Conservation (phyloP, 2,888 invertebrate species). For the Polyommatus icarus region DNA sequence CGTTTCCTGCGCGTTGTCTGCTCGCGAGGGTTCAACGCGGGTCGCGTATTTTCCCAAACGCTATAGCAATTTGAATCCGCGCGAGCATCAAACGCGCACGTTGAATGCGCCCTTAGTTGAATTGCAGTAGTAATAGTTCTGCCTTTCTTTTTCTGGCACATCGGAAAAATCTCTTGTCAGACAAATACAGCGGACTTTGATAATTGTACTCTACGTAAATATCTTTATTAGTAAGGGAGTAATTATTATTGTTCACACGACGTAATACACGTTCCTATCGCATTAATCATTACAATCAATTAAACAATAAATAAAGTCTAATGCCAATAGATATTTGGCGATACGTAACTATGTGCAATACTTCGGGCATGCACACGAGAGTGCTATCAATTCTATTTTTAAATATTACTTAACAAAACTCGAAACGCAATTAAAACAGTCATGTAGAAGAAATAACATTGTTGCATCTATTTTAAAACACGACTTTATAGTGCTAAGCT, state of each 20-base stretch:
- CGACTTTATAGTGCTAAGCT: too few relatives aligned
- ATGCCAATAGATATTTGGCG: slow-evolving; percentile 6
- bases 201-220: too few relatives aligned
- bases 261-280: not conserved
- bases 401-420: not conserved
- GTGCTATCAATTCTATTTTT: not conserved
- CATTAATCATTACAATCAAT: not conserved
- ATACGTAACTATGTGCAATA: not conserved
- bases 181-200: not conserved
- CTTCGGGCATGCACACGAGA: not conserved
- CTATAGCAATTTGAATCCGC: too few relatives aligned
- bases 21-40: too few relatives aligned
- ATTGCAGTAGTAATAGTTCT: too few relatives aligned
- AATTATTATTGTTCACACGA: not conserved
- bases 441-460: not conserved
- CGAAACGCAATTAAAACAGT: not conserved
- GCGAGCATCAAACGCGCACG: too few relatives aligned
- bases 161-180: not conserved
- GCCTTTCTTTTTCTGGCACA: not conserved
- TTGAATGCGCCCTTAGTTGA: too few relatives aligned
- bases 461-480: not conserved
- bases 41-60: too few relatives aligned
- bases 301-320: not conserved
- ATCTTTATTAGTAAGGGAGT: too few relatives aligned
- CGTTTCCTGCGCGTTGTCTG: too few relatives aligned